phyloP scores from a whole-genome alignment of 2,113 vertebrate genomes.

The Lontra canadensis region DNA sequence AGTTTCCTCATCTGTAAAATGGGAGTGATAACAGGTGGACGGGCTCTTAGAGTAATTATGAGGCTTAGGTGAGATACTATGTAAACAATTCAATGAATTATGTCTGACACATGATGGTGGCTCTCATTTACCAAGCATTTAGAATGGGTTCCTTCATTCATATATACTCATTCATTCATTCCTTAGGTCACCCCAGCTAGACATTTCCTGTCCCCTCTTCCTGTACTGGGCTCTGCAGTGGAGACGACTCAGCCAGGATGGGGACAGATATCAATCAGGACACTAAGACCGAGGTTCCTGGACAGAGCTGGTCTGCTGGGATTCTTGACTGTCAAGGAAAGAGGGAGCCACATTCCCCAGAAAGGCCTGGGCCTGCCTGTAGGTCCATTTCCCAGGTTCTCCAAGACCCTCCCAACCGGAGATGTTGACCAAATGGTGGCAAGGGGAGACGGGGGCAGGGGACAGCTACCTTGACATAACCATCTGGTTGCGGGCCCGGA shows the following conservation, averaged over 20 bases:
- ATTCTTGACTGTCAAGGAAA: neutral
- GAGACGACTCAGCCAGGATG: neutral
- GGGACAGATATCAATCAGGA: neutral
- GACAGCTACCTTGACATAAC: constrained; percentile 85
- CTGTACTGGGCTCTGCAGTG: neutral
- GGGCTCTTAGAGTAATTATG: neutral
- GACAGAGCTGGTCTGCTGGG: neutral
- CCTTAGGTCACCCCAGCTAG: neutral
- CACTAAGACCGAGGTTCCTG: neutral
- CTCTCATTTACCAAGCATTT: neutral
- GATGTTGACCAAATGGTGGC: neutral
- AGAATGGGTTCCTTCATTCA: neutral
- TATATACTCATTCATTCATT: neutral
- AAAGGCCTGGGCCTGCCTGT: neutral
- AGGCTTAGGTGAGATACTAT: neutral
- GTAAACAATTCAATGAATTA: neutral
- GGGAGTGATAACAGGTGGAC: neutral
- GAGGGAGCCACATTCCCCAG: neutral
- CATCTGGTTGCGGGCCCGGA: constrained; percentile 88
- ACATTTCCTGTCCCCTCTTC: neutral
- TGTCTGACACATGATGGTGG: neutral
- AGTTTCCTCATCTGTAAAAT: neutral
- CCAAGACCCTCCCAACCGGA: neutral
- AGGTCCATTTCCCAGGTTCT: neutral
- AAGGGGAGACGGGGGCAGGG: neutral